phyloP scores from a whole-genome alignment of 2,113 vertebrate species.

The Nestor notabilis region DNA sequence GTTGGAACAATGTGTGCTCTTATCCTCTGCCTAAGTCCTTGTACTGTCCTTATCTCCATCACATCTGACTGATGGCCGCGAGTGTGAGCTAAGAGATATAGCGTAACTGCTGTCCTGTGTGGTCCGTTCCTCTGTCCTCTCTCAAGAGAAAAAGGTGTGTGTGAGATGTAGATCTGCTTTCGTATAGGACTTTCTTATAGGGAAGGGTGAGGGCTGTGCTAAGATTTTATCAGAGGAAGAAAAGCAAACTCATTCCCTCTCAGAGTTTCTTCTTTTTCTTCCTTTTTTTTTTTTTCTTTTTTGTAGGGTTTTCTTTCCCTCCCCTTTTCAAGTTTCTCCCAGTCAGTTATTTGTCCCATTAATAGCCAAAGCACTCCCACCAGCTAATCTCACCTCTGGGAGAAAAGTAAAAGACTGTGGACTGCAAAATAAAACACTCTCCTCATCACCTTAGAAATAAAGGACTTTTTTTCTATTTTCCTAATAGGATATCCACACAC shows the following conservation, averaged over 20 bases:
- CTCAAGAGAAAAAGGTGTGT: not conserved
- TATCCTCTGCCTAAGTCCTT: constrained; percentile 1
- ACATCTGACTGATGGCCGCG: constrained; percentile 3
- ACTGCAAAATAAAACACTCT: not conserved
- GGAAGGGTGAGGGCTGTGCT: not conserved
- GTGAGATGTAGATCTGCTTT: not conserved
- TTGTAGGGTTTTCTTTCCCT: not conserved
- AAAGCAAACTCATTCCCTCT: not conserved
- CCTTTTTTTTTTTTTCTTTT: not conserved
- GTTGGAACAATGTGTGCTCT: not conserved
- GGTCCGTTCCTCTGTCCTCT: not conserved
- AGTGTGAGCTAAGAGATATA: not conserved
- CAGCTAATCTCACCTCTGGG: not conserved
- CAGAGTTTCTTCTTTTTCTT: not conserved
- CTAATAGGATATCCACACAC: not conserved
- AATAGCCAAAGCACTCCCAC: not conserved
- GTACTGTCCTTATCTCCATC: constrained; percentile 16
- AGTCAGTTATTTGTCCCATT: not conserved
- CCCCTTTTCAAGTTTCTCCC: not conserved
- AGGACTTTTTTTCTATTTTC: not conserved
- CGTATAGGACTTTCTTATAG: not conserved
- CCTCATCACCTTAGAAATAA: not conserved
- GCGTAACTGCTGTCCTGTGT: constrained; percentile 33
- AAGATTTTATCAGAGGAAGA: not conserved
- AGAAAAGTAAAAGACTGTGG: not conserved